A percentile compares a stretch with the other conserved stretches of the same genome.
Conservation (phyloP, 2,113 vertebrate species). For the Junco hyemalis region DNA sequence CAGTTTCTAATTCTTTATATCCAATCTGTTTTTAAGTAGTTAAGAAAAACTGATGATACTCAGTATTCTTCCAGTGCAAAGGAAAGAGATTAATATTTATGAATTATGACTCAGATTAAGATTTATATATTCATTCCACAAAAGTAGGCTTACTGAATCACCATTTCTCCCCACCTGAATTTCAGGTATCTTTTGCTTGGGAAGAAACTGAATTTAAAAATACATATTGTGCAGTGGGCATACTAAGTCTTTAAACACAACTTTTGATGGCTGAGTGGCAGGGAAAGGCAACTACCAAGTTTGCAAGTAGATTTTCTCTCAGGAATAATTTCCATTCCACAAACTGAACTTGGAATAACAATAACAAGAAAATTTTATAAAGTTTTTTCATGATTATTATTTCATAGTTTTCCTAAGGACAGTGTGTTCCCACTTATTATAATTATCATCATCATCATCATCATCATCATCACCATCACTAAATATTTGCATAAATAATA, state of each 20-base stretch:
- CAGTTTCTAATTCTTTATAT: neutral
- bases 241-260: neutral
- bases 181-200: slow-evolving; percentile 21
- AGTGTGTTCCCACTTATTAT: neutral
- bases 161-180: slow-evolving; percentile 19
- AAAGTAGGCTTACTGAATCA: slow-evolving; percentile 26
- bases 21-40: neutral
- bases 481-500: neutral
- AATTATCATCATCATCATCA: no score
- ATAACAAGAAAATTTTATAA: neutral
- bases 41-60: slow-evolving; percentile 10
- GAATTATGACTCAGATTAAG: slow-evolving; percentile 51
- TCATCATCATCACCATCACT: neutral
- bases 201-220: slow-evolving; percentile 42
- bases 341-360: neutral
- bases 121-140: slow-evolving; percentile 45
- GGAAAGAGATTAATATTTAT: slow-evolving; percentile 50
- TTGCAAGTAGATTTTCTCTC: neutral
- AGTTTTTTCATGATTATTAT: accelerated
- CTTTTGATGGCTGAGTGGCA: neutral
- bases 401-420: neutral
- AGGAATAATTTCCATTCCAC: neutral
- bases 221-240: neutral
- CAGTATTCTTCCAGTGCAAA: slow-evolving; percentile 1
- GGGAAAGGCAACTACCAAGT: neutral